A percentile compares a stretch with the other conserved stretches of the same genome.
Conservation (phyloP, 2,113 vertebrate genomes). For the Cyprinodon tularosa region DNA sequence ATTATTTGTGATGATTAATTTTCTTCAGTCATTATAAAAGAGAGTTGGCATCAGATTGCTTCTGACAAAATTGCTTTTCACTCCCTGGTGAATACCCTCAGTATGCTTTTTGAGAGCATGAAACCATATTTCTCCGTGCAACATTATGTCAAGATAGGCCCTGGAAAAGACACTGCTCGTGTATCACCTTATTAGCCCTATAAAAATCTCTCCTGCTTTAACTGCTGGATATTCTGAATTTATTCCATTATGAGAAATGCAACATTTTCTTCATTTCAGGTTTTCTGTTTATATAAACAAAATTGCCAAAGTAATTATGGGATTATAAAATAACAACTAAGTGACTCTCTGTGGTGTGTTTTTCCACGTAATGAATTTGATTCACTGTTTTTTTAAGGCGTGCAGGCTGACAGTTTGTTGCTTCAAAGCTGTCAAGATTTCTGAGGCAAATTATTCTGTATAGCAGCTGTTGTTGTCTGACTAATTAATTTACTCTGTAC, state of each 20-base stretch:
- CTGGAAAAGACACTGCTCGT: constrained; percentile 63
- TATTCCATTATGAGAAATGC: constrained; percentile 26
- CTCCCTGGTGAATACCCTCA: constrained; percentile 88
- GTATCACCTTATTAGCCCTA: constrained; percentile 62
- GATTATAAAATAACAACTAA: constrained; percentile 49
- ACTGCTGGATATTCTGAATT: constrained; percentile 30
- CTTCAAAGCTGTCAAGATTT: constrained; percentile 64
- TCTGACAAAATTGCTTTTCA: constrained; percentile 94
- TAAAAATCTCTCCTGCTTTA: constrained; percentile 46
- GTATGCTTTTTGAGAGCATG: constrained; percentile 78
- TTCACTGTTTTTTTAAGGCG: constrained; percentile 63
- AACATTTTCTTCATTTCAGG: constrained; percentile 9
- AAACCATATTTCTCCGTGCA: constrained; percentile 75
- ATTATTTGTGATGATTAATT: constrained; percentile 97
- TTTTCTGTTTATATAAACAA: constrained; percentile 26
- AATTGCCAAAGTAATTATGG: constrained; percentile 49
- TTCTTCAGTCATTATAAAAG: constrained; percentile 94
- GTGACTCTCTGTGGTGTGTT: constrained; percentile 40
- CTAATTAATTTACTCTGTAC: constrained; percentile 67
- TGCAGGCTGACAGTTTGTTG: constrained; percentile 53
- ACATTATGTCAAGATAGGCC: constrained; percentile 75
- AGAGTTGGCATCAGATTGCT: constrained; percentile 88
- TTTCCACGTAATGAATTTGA: constrained; percentile 60
- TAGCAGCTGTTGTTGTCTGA: constrained; percentile 63
- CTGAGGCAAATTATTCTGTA: constrained; percentile 55